Percentiles rank a stretch among this genome's conserved stretches.
Conservation (phyloP, 2,113 vertebrate species). For the Laterallus jamaicensis region DNA sequence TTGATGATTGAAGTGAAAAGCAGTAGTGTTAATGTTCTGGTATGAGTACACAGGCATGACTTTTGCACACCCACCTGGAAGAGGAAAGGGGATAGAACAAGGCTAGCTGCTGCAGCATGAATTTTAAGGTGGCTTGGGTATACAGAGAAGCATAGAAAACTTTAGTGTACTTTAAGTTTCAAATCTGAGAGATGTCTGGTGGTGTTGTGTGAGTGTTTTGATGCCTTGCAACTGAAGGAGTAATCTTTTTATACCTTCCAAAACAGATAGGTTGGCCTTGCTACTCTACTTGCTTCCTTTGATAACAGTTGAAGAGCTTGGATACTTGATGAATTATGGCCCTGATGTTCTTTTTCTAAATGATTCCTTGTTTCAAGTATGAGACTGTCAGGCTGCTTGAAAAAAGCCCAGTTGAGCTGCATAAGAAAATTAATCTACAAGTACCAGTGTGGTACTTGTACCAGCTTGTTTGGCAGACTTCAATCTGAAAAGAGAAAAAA, state of each 20-base stretch:
- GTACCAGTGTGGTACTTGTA: not conserved
- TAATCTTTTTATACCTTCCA: not conserved
- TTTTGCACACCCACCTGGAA: slow-evolving; percentile 46
- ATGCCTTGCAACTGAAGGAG: not conserved
- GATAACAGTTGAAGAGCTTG: slow-evolving; percentile 9
- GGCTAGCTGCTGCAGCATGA: not conserved
- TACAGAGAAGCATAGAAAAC: not conserved
- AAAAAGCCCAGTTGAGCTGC: not conserved
- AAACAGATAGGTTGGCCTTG: not conserved
- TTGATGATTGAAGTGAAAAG: slow-evolving; percentile 63
- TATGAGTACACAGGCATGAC: slow-evolving; percentile 45
- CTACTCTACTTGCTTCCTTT: not conserved
- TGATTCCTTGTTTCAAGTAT: slow-evolving; percentile 1
- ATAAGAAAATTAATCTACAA: slow-evolving; percentile 7
- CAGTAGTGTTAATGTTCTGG: slow-evolving; percentile 66
- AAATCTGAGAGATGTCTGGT: not conserved
- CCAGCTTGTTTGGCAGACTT: not conserved
- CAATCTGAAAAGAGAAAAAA: not conserved
- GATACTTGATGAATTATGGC: not conserved
- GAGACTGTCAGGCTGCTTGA: slow-evolving; percentile 9
- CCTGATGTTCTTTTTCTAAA: slow-evolving; percentile 24
- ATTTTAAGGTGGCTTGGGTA: not conserved
- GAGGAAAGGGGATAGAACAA: not conserved
- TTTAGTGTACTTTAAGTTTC: not conserved
- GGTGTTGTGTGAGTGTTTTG: not conserved